phyloP scores from a whole-genome alignment of 2,797 vertebrate genomes.

The Crocidura indochinensis region DNA sequence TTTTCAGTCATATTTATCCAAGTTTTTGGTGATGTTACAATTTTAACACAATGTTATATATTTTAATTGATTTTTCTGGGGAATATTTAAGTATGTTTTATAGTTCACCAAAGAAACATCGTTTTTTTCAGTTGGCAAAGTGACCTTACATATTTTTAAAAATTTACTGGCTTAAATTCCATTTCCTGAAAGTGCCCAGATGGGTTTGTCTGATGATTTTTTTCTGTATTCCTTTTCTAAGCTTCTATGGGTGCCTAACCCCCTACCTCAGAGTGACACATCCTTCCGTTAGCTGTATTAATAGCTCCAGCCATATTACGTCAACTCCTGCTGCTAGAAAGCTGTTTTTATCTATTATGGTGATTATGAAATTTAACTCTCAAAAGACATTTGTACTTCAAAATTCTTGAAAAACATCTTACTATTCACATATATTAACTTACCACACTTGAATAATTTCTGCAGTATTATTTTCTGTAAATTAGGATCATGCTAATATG shows the following conservation, averaged over 20 bases:
- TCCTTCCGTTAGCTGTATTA: conserved; percentile 57
- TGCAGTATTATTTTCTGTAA: conserved; percentile 30
- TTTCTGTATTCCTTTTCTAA: conserved; percentile 28
- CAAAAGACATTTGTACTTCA: conserved; percentile 33
- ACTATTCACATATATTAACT: not conserved
- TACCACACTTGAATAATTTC: not conserved
- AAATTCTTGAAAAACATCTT: conserved; percentile 42
- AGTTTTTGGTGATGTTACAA: too few relatives aligned
- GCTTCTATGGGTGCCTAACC: conserved; percentile 2
- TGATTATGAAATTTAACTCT: conserved; percentile 59
- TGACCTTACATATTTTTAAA: conserved; percentile 20
- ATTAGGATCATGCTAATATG: not conserved
- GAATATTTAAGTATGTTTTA: not conserved
- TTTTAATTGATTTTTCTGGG: not conserved
- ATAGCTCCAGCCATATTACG: conserved; percentile 36
- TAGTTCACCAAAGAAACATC: not conserved
- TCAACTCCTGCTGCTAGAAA: conserved; percentile 52
- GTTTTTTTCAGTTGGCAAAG: conserved; percentile 4
- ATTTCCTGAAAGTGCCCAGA: conserved; percentile 56
- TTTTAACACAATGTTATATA: too few relatives aligned
- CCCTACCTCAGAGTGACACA: conserved; percentile 37
- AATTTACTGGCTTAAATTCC: not conserved
- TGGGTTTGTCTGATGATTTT: conserved; percentile 35
- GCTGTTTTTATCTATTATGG: conserved; percentile 36
- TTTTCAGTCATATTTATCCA: too few relatives aligned